phyloP scores from a whole-genome alignment of 1,140 invertebrate genomes.

The Hesperophylax magnus region DNA sequence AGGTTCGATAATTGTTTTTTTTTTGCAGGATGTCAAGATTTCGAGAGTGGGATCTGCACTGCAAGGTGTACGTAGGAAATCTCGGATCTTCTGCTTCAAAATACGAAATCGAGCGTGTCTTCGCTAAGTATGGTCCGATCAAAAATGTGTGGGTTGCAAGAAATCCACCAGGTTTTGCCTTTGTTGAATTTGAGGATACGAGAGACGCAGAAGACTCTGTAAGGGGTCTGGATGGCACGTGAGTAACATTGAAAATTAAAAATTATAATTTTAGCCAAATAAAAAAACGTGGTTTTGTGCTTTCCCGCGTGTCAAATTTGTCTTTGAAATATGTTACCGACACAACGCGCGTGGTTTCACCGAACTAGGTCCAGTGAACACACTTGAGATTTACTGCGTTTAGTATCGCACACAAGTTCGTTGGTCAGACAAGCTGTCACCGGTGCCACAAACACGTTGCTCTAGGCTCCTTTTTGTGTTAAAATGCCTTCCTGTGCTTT shows the following conservation, averaged over 20 bases:
- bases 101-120: conserved; percentile 92
- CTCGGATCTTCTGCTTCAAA: conserved; percentile 92
- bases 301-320: conserved; percentile 52
- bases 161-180: conserved; percentile 96
- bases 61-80: conserved; percentile 99
- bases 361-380: no score
- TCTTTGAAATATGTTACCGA: not conserved
- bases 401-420: no score
- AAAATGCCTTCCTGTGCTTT: no score
- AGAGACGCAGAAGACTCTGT: conserved; percentile 98
- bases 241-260: conserved; percentile 65
- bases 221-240: conserved; percentile 95
- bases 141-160: conserved; percentile 98
- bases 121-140: conserved; percentile 94
- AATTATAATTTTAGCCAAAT: not conserved
- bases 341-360: no score
- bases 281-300: not conserved
- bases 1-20: not conserved
- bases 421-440: no score
- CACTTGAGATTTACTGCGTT: no score
- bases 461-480: no score
- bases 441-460: no score
- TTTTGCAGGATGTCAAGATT: conserved; percentile 78
- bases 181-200: conserved; percentile 98
- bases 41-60: conserved; percentile 93